These are phyloP conservation scores for Lydus trimaculatus DNA, from an alignment of 2,888 invertebrate species.

Conservation along the genomic window DNA sequence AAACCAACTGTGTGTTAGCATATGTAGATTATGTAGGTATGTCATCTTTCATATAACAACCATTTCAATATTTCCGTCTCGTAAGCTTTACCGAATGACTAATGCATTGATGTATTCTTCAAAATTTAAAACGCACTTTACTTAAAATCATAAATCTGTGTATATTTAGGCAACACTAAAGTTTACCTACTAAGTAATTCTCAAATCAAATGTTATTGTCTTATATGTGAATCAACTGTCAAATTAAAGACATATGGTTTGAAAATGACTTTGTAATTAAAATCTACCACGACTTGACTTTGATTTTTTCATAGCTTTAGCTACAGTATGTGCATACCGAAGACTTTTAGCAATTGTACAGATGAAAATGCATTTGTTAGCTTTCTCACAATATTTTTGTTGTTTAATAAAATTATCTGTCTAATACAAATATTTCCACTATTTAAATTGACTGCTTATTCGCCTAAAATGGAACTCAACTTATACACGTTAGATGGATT, in stretches of 20 bases:
- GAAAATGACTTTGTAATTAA: no score
- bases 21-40: slow-evolving; percentile 26
- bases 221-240: no score
- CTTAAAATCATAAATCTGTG: no score
- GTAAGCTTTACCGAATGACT: slow-evolving; percentile 17
- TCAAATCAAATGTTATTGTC: no score
- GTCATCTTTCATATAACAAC: slow-evolving; percentile 29
- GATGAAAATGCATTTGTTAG: neutral
- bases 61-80: slow-evolving; percentile 22
- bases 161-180: no score
- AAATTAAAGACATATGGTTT: no score
- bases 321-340: no score
- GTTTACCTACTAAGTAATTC: no score
- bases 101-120: neutral
- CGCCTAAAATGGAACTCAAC: slow-evolving; percentile 1
- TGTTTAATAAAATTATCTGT: neutral
- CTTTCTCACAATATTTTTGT: neutral
- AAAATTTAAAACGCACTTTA: no score
- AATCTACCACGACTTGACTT: no score
- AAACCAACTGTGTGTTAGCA: slow-evolving; percentile 24
- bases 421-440: neutral
- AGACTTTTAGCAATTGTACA: no score
- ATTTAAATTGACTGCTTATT: slow-evolving; percentile 7
- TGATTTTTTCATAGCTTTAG: no score
- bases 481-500: slow-evolving; percentile 2